Evolutionary conservation across 2,888 invertebrate genomes (phyloP).

Genomic region (Argynnis bischoffii): DNA sequence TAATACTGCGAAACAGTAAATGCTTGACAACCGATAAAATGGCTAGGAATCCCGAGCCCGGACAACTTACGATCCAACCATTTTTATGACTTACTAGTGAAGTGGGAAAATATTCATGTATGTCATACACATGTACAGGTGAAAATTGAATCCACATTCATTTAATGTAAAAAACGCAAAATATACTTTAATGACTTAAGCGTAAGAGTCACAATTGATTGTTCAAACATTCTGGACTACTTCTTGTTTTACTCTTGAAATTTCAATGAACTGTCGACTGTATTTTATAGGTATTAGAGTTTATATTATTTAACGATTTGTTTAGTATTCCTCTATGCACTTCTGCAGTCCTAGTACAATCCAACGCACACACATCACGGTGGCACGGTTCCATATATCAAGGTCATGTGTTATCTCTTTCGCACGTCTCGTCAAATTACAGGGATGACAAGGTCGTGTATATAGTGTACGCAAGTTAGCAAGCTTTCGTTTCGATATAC

Average conservation of each 20-base stretch:
- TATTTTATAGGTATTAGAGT: constrained; percentile 7
- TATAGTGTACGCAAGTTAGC: constrained; percentile 41
- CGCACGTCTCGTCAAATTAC: constrained; percentile 44
- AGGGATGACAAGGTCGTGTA: constrained; percentile 50
- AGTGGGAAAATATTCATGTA: constrained; percentile 38
- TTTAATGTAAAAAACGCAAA: background rate
- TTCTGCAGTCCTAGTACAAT: constrained; percentile 70
- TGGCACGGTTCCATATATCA: constrained; percentile 67
- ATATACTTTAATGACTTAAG: constrained; percentile 1
- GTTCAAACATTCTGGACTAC: constrained; percentile 8
- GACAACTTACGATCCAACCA: constrained; percentile 23
- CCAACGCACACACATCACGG: constrained; percentile 66
- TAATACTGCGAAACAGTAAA: constrained; percentile 32
- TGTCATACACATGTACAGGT: constrained; percentile 38
- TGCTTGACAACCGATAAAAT: constrained; percentile 30
- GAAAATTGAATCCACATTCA: constrained; percentile 37
- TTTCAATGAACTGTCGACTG: constrained; percentile 16
- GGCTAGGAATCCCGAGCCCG: constrained; percentile 29
- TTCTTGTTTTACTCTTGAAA: constrained; percentile 15
- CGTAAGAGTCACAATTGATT: constrained; percentile 22
- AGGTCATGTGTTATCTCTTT: constrained; percentile 66
- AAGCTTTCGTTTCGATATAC: constrained; percentile 56
- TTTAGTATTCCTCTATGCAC: constrained; percentile 45
- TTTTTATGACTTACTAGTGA: constrained; percentile 38
- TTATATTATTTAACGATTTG: constrained; percentile 3